These are phyloP conservation scores for Hydrozoanthus gracilis DNA, from an alignment of 92 coral and sea anemone genomes.

Conservation along the genomic window DNA sequence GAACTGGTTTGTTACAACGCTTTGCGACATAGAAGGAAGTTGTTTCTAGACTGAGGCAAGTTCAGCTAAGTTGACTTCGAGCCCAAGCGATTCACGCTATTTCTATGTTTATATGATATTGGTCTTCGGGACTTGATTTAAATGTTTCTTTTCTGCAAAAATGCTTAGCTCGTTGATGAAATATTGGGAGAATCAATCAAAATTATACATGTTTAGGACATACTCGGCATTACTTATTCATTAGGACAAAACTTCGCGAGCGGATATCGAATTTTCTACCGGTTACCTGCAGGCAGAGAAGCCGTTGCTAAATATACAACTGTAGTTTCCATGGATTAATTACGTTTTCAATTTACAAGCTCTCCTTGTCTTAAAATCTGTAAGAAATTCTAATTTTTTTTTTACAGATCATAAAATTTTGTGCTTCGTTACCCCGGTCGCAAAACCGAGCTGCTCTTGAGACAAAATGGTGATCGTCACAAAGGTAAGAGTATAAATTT, in stretches of 20 bases:
- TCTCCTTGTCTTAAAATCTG: not conserved
- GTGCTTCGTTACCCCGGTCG: not conserved
- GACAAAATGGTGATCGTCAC: slow-evolving; percentile 45
- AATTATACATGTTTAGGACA: slow-evolving; percentile 30
- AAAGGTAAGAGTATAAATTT: slow-evolving; percentile 20
- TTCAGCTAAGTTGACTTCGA: not conserved
- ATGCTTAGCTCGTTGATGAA: not conserved
- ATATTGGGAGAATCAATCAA: slow-evolving; percentile 5
- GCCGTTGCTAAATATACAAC: slow-evolving; percentile 26
- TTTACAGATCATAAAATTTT: slow-evolving; percentile 12
- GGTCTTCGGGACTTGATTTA: not conserved
- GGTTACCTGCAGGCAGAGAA: not conserved
- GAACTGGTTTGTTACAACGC: not conserved
- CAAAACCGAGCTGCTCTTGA: not conserved
- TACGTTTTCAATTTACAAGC: not conserved
- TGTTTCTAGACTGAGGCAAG: not conserved
- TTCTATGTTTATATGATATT: slow-evolving; percentile 6
- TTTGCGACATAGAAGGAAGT: slow-evolving; percentile 4
- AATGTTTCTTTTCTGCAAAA: not conserved
- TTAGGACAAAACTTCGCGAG: not conserved
- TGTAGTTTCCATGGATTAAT: slow-evolving; percentile 9
- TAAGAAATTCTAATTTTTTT: not conserved
- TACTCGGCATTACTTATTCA: slow-evolving; percentile 23
- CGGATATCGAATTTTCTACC: slow-evolving; percentile 13
- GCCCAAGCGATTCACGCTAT: not conserved